These are phyloP conservation scores for Chiroxiphia lanceolata DNA, from an alignment of 2,797 vertebrate genomes.

Conservation along the genomic window DNA sequence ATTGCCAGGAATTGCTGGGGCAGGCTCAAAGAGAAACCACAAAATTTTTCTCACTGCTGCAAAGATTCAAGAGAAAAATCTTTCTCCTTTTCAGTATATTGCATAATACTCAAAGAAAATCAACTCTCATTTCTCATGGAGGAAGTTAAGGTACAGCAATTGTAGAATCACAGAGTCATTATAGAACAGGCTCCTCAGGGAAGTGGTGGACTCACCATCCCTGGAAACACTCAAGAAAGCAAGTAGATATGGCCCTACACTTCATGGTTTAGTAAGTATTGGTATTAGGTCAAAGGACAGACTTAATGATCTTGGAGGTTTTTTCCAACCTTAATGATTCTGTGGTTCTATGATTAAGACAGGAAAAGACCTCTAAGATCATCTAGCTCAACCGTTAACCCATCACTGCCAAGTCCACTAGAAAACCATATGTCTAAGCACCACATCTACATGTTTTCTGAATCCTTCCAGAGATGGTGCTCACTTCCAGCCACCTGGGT, in stretches of 20 bases:
- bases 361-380: neutral
- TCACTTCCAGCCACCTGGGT: neutral
- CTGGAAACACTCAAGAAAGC: neutral
- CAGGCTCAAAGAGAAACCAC: neutral
- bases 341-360: neutral
- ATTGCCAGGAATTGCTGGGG: neutral
- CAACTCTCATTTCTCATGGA: neutral
- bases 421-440: neutral
- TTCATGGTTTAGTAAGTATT: neutral
- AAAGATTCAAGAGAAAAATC: neutral
- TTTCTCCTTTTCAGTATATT: neutral
- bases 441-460: accelerated
- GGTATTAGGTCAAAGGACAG: neutral
- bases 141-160: neutral
- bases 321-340: neutral
- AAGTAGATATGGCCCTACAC: neutral
- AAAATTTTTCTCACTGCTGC: neutral
- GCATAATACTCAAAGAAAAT: neutral
- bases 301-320: neutral
- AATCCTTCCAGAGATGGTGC: neutral
- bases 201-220: neutral
- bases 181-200: neutral
- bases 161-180: neutral
- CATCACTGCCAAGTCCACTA: neutral
- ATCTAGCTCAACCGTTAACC: neutral